Evolutionary conservation across 2,113 vertebrate species (phyloP), one percentile per base, ranked within the genome.

Genomic region (Gasterosteus aculeatus): DNA sequence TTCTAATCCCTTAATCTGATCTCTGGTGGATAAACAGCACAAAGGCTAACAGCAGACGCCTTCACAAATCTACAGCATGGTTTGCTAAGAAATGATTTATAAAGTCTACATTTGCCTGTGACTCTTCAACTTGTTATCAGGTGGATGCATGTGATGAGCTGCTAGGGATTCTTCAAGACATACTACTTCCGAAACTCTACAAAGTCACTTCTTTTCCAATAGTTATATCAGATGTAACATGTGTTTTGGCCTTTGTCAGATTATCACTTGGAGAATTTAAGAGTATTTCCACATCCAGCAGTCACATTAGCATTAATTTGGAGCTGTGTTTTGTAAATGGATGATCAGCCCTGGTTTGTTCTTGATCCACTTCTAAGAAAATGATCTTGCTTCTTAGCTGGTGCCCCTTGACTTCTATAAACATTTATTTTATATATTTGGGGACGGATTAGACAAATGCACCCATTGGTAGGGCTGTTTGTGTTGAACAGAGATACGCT

Each of bases 1-100:
- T 42, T 75, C 56, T 77, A 90, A 87, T 85, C 86, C 75, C 66
- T 51, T 88, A 87, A 87, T 83, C 85, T 84, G 44, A 78, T 78
- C 73, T 84, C 42, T 73, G 54, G 26, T 72, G 83, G 87, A 88
- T 88, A 86, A 88, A 62, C 61, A 68, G 78, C 57, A 31, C 39
- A 74, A 19, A 67, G 29, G 19, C 49, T 10, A 73, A 61, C 76
- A 67, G 54, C 57, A 53, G 18, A 76, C 42, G 10, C 12, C 59
- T 59, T 69, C 16, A 53, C 44, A 41, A 35, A 44, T 54, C 42
- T 29, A 29, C 6, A 51, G n/a, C 29, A 49, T 53, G 10, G 35
- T 46, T 63, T 69, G 31, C 35, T 68, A 14, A 47, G 58, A 16
- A 51, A 0, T 35, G 11, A 6, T 31, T 53, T 16, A 41, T 39